Evolutionary conservation across 64 coral and sea anemone species (phyloP).

Genomic region (Porites lutea): DNA sequence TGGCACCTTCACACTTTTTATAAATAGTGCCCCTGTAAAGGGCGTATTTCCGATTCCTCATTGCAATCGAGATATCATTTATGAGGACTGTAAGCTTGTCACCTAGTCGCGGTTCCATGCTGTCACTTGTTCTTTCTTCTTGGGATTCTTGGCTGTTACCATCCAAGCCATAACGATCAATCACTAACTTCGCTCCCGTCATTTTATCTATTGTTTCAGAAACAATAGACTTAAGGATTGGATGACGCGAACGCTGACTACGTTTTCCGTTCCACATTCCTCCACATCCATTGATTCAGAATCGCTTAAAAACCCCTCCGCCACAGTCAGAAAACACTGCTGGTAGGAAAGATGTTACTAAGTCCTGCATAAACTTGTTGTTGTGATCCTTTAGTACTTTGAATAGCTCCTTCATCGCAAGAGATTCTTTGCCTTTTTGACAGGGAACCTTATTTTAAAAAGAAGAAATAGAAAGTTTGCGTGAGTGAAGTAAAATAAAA

Average conservation of each 20-base stretch:
- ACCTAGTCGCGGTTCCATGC: not conserved
- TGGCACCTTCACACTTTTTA: not conserved
- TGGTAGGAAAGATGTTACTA: not conserved
- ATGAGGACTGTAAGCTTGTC: not conserved
- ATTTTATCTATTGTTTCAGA: not conserved
- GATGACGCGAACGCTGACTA: not conserved
- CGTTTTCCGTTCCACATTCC: not conserved
- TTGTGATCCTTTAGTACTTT: not conserved
- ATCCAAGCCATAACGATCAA: constrained; percentile 7
- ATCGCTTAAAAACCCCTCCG: too few species aligned
- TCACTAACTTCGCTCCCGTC: not conserved
- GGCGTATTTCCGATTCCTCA: not conserved
- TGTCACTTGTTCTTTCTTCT: not conserved
- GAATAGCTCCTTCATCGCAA: constrained; percentile 8
- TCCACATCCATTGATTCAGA: not conserved
- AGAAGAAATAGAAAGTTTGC: not conserved
- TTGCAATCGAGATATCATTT: not conserved
- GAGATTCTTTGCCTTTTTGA: not conserved
- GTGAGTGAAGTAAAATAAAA: too few species aligned
- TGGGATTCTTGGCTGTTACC: too few species aligned
- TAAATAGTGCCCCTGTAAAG: too few species aligned
- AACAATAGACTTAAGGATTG: not conserved
- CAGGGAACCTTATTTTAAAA: constrained; percentile 13
- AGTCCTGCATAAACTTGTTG: constrained; percentile 6
- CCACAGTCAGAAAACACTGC: not conserved